Percentiles rank a stretch among this genome's conserved stretches.
Conservation (phyloP, 23 tunicate genomes). For the Phallusia fumigata region DNA sequence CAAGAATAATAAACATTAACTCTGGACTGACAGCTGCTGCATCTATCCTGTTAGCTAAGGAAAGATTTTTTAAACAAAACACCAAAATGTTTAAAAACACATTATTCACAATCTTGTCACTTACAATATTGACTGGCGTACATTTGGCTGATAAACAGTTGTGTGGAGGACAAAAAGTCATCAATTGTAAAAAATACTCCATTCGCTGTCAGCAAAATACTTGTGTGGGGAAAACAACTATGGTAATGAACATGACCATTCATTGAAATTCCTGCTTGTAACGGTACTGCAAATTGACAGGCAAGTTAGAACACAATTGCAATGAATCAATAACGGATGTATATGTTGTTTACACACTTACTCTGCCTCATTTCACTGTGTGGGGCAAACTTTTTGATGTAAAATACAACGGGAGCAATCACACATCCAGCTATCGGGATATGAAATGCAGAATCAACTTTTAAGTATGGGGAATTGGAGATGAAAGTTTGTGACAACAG, state of each 20-base stretch:
- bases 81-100: not conserved
- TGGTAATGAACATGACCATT: not conserved
- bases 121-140: not conserved
- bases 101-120: not conserved
- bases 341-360: not conserved
- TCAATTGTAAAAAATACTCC: not conserved
- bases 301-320: not conserved
- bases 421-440: not conserved
- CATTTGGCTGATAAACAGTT: not conserved
- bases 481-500: not conserved
- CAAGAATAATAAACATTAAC: not conserved
- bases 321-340: too few relatives aligned
- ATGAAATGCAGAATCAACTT: not conserved
- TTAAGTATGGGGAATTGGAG: not conserved
- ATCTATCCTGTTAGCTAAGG: not conserved
- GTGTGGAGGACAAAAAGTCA: not conserved
- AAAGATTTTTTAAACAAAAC: not conserved
- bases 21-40: slow-evolving; percentile 5
- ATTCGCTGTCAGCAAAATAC: not conserved
- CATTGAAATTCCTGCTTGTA: not conserved
- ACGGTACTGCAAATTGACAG: not conserved
- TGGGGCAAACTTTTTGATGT: not conserved
- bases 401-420: not conserved
- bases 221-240: not conserved
- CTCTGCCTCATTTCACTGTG: not conserved